Percentiles rank a stretch among this genome's conserved stretches.
Conservation (phyloP, 35 echinoderm and acorn worm genomes). For the Hemicentrotus pulcherrimus region DNA sequence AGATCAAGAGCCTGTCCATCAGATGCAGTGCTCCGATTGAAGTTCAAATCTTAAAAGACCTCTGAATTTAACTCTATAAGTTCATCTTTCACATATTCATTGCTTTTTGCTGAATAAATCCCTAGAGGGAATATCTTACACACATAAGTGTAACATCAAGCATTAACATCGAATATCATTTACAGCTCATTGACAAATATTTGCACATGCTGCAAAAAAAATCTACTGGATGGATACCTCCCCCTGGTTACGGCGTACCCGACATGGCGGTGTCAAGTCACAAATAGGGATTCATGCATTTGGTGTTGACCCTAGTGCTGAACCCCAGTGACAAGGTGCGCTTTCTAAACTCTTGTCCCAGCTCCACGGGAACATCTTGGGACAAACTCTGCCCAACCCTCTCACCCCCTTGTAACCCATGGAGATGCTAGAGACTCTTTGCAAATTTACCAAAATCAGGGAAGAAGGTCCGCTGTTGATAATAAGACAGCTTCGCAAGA, state of each 20-base stretch:
- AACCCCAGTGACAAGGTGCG: background rate
- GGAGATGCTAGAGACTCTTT: background rate
- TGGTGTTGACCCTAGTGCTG: background rate
- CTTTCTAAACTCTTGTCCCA: background rate
- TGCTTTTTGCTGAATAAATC: background rate
- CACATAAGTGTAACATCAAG: background rate
- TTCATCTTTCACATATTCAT: background rate
- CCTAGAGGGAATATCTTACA: background rate
- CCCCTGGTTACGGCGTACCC: background rate
- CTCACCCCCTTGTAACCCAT: background rate
- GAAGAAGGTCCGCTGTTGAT: background rate
- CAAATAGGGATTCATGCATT: background rate
- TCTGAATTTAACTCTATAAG: background rate
- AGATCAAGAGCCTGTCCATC: background rate
- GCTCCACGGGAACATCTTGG: background rate
- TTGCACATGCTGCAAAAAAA: constrained; percentile 12
- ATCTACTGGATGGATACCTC: background rate
- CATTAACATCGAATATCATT: background rate
- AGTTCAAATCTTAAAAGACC: background rate
- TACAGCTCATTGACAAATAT: constrained; percentile 5
- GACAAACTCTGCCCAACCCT: background rate
- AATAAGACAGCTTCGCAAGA: background rate
- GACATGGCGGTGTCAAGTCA: background rate
- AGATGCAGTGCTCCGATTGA: background rate
- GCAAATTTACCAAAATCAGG: background rate